Percentiles rank a stretch among this genome's conserved stretches.
These are phyloP conservation scores for Sprattus sprattus DNA, from an alignment of 2,113 vertebrate species.

Conservation along the genomic window DNA sequence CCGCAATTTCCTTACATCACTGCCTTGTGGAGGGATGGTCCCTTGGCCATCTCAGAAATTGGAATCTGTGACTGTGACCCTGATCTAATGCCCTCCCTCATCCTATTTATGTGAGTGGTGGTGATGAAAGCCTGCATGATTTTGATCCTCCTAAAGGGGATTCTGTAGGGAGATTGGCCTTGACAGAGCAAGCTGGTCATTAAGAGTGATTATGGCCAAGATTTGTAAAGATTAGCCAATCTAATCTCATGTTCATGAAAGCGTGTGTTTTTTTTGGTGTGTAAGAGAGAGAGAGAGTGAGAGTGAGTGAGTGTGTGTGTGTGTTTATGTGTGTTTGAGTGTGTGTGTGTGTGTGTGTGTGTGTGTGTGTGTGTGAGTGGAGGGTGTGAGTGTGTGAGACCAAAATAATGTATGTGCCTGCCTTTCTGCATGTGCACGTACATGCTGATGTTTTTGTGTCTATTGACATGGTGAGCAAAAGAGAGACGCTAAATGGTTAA, in stretches of 20 bases:
- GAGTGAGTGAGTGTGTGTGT: neutral
- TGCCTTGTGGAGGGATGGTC: neutral
- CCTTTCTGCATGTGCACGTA: neutral
- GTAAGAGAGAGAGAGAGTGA: neutral
- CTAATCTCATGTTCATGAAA: neutral
- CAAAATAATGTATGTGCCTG: neutral
- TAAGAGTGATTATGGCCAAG: conserved; percentile 15
- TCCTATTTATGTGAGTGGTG: conserved; percentile 14
- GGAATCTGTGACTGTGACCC: conserved; percentile 22
- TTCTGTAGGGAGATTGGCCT: conserved; percentile 7
- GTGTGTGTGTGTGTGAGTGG: neutral
- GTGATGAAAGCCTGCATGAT: neutral
- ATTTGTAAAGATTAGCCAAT: neutral
- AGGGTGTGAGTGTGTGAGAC: too few relatives aligned
- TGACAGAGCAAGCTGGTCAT: neutral
- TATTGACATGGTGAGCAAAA: neutral
- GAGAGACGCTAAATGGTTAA: neutral
- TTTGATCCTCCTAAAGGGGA: neutral
- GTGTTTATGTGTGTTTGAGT: neutral
- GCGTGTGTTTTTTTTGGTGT: neutral
- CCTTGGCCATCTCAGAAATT: neutral
- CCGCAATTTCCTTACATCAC: neutral
- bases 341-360: neutral
- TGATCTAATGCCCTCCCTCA: neutral
- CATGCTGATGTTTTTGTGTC: neutral